Base-by-base conservation (phyloP, 2,113 vertebrate species). In the Hemiprocne comata region DNA sequence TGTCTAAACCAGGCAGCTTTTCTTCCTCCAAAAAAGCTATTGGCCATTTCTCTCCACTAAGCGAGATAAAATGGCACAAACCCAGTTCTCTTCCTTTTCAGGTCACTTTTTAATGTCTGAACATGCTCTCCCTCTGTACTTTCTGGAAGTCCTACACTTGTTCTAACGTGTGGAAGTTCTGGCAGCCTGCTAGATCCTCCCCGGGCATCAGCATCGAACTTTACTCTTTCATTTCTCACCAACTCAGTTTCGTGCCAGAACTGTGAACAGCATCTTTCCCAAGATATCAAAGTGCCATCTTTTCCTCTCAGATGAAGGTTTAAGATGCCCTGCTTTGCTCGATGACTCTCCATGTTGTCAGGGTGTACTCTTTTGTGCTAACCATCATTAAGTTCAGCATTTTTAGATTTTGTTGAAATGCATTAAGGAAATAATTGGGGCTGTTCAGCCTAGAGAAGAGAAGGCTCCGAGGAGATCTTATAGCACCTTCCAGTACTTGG, bases 281-380 rank as follows among this genome's bases (percentile, higher is more conserved):
- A 15, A 70, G 33, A 33, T 74, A 60, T 65, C 64, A 14, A 13
- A 66, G 75, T 74, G 34, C 42, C 14, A 13, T 40, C 64, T 61
- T 38, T 26, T 31, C 38, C 54, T 74, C 57, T 87, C 28, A 3
- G 31, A 50, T 25, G 24, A 73, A 31, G n/a, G 44, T 64, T 90
- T 62, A 33, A 90, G 75, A 57, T 51, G 7, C 8, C 26, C 29
- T 67, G 28, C 55, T 75, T 38, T 71, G n/a, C 40, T 77, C 31
- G 5, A 3, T 13, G 34, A 24, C 34, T 94, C 19, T 6, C 46
- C 53, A 34, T 69, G 46, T 57, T 88, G 66, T 72, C 31, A 31
- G 0, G 0, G 13, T 34, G 20, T 38, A 2, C 20, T 72, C 2
- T 36, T 81, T n/a, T 62, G 48, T 2, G 2, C 36, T 67, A 29